Percentiles rank a stretch among this genome's conserved stretches.
phyloP scores from a whole-genome alignment of 1,140 invertebrate species.

The Tribolium castaneum region DNA sequence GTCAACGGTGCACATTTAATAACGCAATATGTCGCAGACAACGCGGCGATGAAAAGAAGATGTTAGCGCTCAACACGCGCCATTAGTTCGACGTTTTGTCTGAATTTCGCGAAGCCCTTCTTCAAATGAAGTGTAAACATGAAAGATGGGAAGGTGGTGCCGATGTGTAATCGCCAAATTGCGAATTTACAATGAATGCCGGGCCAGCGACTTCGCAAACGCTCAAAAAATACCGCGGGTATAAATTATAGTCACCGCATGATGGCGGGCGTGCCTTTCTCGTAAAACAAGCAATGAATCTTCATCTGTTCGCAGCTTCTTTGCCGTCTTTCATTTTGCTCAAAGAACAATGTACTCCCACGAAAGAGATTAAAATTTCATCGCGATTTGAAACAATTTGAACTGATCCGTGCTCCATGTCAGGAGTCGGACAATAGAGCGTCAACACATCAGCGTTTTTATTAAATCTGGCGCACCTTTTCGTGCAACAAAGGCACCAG shows the following conservation, averaged over 20 bases:
- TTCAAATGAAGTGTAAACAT: conserved; percentile 25
- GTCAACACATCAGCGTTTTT: background rate
- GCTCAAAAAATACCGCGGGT: background rate
- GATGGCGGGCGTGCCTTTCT: background rate
- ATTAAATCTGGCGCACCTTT: background rate
- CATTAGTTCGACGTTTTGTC: conserved; percentile 27
- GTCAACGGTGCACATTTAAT: conserved; percentile 33
- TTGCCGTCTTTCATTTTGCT: background rate
- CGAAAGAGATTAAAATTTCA: background rate
- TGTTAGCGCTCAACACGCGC: conserved; percentile 1
- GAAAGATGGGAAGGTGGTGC: background rate
- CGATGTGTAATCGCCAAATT: conserved; percentile 7
- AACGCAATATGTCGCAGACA: conserved; percentile 33
- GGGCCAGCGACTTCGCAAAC: background rate
- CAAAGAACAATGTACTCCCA: background rate
- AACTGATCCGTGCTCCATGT: background rate
- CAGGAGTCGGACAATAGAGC: background rate
- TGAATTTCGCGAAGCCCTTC: background rate
- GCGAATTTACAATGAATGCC: conserved; percentile 13
- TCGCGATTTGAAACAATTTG: background rate
- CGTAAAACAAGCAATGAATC: conserved; percentile 19
- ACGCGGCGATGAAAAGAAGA: conserved; percentile 10
- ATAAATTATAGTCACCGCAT: conserved; percentile 4
- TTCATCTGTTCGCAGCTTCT: background rate
- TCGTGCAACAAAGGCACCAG: conserved; percentile 5